Evolutionary conservation across 1,140 invertebrate genomes (phyloP).

Genomic region (Brachionus paranguensis): DNA sequence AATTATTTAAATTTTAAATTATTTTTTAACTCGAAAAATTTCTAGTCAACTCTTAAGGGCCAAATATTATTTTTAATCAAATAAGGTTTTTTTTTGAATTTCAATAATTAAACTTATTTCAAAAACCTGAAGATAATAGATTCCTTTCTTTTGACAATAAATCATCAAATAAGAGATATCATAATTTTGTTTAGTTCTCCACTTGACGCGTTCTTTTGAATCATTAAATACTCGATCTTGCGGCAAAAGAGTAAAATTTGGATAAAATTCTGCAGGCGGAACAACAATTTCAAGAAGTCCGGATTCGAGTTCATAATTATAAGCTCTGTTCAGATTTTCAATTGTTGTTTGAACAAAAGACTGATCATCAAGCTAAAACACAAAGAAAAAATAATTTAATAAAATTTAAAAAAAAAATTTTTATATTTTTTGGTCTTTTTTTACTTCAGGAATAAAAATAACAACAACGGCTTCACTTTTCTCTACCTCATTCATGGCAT

Average conservation of each 20-base stretch:
- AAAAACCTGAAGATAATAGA: conserved; percentile 16
- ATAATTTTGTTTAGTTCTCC: conserved; percentile 92
- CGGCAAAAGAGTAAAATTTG: conserved; percentile 66
- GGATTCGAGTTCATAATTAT: conserved; percentile 64
- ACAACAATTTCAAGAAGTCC: conserved; percentile 83
- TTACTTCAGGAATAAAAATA: conserved; percentile 77
- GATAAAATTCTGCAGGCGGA: conserved; percentile 78
- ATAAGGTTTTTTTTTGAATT: too few species aligned
- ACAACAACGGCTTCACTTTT: conserved; percentile 75
- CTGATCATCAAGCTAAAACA: conserved; percentile 51
- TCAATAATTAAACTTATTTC: too few species aligned
- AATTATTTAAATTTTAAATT: too few species aligned
- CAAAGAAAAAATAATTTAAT: conserved; percentile 36
- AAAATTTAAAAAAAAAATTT: neutral
- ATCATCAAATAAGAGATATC: conserved; percentile 89
- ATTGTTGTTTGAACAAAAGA: conserved; percentile 50
- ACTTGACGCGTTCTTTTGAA: conserved; percentile 74
- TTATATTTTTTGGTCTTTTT: neutral
- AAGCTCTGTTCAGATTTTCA: conserved; percentile 67
- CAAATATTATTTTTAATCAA: too few species aligned
- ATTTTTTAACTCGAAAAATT: too few species aligned
- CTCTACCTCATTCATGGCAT: conserved; percentile 70
- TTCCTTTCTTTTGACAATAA: conserved; percentile 22
- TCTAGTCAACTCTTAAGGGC: too few species aligned
- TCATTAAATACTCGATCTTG: conserved; percentile 76